Evolutionary conservation across 2,797 vertebrate species (phyloP).

Genomic region (Chaenodraco wilsoni): DNA sequence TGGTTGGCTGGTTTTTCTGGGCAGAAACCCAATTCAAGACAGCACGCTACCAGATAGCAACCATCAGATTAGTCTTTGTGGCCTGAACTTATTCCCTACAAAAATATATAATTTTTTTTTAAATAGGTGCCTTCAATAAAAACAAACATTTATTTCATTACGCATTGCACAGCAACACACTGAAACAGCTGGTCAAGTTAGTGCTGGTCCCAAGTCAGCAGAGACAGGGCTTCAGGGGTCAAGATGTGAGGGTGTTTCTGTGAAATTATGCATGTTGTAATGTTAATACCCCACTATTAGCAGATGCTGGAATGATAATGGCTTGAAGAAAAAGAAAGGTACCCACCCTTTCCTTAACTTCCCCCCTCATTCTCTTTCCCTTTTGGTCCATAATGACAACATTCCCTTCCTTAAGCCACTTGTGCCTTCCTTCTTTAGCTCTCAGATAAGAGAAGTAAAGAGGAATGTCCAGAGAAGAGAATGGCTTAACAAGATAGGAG

Average conservation of each 20-base stretch:
- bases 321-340: slow-evolving; percentile 47
- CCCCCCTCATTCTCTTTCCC: slow-evolving; percentile 10
- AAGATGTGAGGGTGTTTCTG: slow-evolving; percentile 32
- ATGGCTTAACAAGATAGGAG: neutral
- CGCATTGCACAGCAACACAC: neutral
- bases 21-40: neutral
- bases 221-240: slow-evolving; percentile 19
- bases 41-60: neutral
- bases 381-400: slow-evolving; percentile 5
- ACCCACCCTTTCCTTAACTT: slow-evolving; percentile 20
- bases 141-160: neutral
- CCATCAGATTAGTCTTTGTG: neutral
- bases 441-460: slow-evolving; percentile 15
- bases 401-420: slow-evolving; percentile 27
- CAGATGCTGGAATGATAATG: slow-evolving; percentile 69
- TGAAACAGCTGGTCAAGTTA: neutral
- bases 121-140: too few relatives aligned
- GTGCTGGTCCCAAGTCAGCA: neutral
- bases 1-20: too few relatives aligned
- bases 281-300: slow-evolving; percentile 70
- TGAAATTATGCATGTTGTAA: slow-evolving; percentile 55
- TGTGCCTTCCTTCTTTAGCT: slow-evolving; percentile 33
- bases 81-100: too few relatives aligned
- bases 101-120: too few relatives aligned
- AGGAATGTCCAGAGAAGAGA: slow-evolving; percentile 8